Evolutionary conservation across 23 tunicate genomes (phyloP).

Genomic region (Corella eumyota): DNA sequence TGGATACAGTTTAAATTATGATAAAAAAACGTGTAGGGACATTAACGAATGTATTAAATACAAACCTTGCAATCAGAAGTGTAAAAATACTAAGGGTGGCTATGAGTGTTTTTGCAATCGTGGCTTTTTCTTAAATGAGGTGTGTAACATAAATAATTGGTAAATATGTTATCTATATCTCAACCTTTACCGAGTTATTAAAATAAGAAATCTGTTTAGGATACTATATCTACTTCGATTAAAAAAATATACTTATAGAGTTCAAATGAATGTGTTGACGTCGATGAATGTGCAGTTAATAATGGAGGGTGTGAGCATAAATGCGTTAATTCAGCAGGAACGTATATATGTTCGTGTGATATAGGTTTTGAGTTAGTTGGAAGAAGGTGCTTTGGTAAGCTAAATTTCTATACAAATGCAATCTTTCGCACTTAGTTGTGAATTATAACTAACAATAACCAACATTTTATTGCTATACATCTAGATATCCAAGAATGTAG

Average conservation of each 20-base stretch:
- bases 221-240: neutral
- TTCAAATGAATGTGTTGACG: slow-evolving; percentile 13
- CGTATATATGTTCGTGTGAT: slow-evolving; percentile 29
- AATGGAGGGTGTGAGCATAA: slow-evolving; percentile 20
- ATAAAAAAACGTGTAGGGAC: slow-evolving; percentile 24
- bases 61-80: slow-evolving; percentile 12
- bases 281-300: slow-evolving; percentile 20
- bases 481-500: slow-evolving; percentile 19
- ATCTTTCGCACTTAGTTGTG: neutral
- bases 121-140: slow-evolving; percentile 9
- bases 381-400: slow-evolving; percentile 28
- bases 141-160: neutral
- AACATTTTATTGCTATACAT: neutral
- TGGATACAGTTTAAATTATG: slow-evolving; percentile 18
- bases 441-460: neutral
- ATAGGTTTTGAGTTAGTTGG: slow-evolving; percentile 39
- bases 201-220: neutral
- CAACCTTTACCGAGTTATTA: neutral
- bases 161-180: neutral
- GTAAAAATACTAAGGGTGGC: slow-evolving; percentile 6
- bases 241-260: neutral
- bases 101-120: slow-evolving; percentile 6
- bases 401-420: neutral
- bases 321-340: slow-evolving; percentile 17
- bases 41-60: slow-evolving; percentile 19